Evolutionary conservation across 2,888 invertebrate genomes (phyloP), one percentile per base, ranked within the genome.

Genomic region (Tipula lateralis): DNA sequence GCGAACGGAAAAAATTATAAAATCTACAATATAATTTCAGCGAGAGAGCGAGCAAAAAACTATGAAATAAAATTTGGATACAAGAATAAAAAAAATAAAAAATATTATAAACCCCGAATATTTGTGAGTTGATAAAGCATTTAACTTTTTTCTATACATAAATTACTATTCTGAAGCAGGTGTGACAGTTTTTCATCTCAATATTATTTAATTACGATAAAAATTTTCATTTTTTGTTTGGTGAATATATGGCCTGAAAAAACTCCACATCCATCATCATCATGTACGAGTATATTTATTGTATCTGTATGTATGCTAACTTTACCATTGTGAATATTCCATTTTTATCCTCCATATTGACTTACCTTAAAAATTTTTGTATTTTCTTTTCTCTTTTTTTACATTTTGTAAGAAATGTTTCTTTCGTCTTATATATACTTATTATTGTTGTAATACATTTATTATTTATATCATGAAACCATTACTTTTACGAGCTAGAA

Each of bases 261-360:
- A 66, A 66, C 66, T 9, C 66, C 24, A 66, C 66, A 66, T 66
- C 66, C 24, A 66, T 66, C 66, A 66, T 66, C 24, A 19, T 24
- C 19, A 66, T 66, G 39, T 13, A 39, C 12, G 13, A 12, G 39
- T 39, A 39, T 39, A 9, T 2, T 7, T 50, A 4, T 1, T 6
- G 44, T 16, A 16, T 16, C 44, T 50, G 66, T 66, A 24, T 66
- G 66, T 66, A 24, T 66, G 66, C 24, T 66, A 66, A 66, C 66
- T 66, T 66, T 24, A 9, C 24, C 12, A 66, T 66, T 66, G 66
- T 66, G 66, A 66, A 66, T 66, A 66, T 12, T 9, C 9, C 9
- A 24, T 66, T 66, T 66, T 66, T 66, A 66, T 66, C 66, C 66
- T 66, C 66, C 66, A 66, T 66, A 66, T 66, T 44, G 44, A 44